Evolutionary conservation across 2,797 vertebrate species (phyloP).

Genomic region (Chrysocyon brachyurus): DNA sequence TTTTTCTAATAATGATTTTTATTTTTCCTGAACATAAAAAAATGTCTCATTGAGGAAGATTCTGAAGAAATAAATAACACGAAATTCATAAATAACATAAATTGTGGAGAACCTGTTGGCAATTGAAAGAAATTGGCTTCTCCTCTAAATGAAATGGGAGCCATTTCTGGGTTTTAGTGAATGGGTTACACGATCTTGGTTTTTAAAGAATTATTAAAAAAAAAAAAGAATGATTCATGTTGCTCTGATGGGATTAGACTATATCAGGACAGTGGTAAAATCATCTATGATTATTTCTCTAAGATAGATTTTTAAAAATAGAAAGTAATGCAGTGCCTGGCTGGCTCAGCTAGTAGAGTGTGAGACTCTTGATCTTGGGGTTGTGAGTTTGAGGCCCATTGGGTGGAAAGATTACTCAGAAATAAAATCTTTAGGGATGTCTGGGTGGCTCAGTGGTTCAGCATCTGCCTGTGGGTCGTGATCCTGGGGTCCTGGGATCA

Average conservation of each 20-base stretch:
- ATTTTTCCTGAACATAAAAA: slow-evolving; percentile 51
- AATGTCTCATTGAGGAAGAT: neutral
- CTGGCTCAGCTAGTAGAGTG: neutral
- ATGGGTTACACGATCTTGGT: neutral
- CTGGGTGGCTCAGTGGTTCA: too few species aligned
- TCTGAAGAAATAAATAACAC: neutral
- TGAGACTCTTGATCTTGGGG: neutral
- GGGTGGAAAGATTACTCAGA: neutral
- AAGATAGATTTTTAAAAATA: neutral
- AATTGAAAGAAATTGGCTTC: neutral
- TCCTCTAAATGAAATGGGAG: neutral
- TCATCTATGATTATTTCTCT: neutral
- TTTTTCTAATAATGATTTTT: slow-evolving; percentile 31
- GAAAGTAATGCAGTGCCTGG: neutral
- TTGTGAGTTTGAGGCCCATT: neutral
- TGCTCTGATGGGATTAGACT: neutral
- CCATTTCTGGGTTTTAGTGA: neutral
- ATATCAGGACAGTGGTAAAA: neutral
- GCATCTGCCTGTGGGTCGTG: too few species aligned
- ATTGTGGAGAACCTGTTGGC: neutral
- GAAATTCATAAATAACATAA: neutral
- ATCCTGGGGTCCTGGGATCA: too few species aligned
- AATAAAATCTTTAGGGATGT: neutral
- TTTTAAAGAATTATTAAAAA: slow-evolving; percentile 4
- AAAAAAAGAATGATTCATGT: neutral